Evolutionary conservation across 2,888 invertebrate genomes (phyloP), one percentile per base, ranked within the genome.

Genomic region (Lithophane semibrunnea): DNA sequence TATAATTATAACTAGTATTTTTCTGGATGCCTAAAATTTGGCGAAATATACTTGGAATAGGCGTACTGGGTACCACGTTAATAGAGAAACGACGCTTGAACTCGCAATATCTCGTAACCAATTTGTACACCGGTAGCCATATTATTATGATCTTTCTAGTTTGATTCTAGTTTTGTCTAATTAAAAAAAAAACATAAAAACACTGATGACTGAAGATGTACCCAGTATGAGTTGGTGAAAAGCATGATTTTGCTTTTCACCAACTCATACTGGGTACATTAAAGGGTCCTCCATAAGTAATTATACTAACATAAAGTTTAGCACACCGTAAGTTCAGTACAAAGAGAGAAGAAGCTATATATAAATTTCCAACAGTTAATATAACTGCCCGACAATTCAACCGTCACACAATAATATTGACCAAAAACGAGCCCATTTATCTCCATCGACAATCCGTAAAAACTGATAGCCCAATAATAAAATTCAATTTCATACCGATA

Each of bases 401-500:
- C 42, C 42, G 13, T 56, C 65, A 56, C 29, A 68, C 49, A 73
- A 84, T 58, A 71, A 68, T 67, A 80, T 54, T 61, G 24, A 68
- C 71, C 68, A 47, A 42, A 58, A 84, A 75, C 37, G 63, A 18
- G 58, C 0, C 21, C 63, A 75, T 83, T 66, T 58, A 58, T 85
- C 72, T 75, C 63, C 67, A 78, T 78, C 81, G 73, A 63, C 75
- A 83, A 86, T 81, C 66, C 74, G 73, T 73, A 82, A 75, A 79
- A 83, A 86, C 75, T 72, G 74, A 77, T 85, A 73, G 79, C 73
- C 86, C 85, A 85, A 84, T 83, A 88, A 79, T 73, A 85, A 85
- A 86, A 85, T 79, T 85, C 81, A 80, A 87, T 86, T 82, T 80
- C 78, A 83, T 80, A 84, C 72, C 78, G 78, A 87, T 56, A n/a